Base-by-base conservation (phyloP, 92 coral and sea anemone species). In the Epizoanthus illoricatus region DNA sequence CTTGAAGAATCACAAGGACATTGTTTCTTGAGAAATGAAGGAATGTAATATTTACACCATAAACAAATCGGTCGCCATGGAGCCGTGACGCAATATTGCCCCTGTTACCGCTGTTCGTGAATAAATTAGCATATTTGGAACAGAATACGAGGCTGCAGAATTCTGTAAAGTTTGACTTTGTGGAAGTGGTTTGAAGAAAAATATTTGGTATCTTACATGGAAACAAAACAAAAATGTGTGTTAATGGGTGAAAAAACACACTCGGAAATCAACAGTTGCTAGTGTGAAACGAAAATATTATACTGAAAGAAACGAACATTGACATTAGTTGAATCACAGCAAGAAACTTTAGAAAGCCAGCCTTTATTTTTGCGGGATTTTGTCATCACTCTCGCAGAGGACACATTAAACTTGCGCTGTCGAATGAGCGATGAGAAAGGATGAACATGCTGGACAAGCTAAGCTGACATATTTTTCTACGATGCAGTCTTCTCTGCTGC, bases 81-180 rank as follows among this genome's bases (percentile, higher is more conserved):
- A 85, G 86, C 49, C 94, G 62, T 93, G 97, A 93, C 97, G 97
- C 89, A 85, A 87, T 89, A 67, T 86, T 69, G 85, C 75, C 73
- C 85, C 62, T 82, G 65, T 61, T 52, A 54, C 73, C 75, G 83
- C 80, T 81, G 85, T 71, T 86, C 74, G 78, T 74, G 74, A 60
- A 79, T 79, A 83, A 61, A 79, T 64, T 75, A 73, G 43, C 73
- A 85, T 85, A 72, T 81, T 74, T 74, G 42, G 69, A 59, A 47
- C 64, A 23, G 42, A 66, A 54, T 69, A 16, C 76, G 24, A 80
- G 80, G 68, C 70, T 62, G 70, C 71, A 57, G 65, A 75, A 63
- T 61, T 84, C 71, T n/a, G 18, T 47, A 8, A 45, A 81, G 75
- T 58, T 75, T 58, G 67, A 58, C 55, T 75, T 75, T 75, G 56